Percentiles rank a stretch among this genome's conserved stretches.
These are phyloP conservation scores for Archilochus colubris DNA, from an alignment of 2,113 vertebrate genomes.

Conservation along the genomic window DNA sequence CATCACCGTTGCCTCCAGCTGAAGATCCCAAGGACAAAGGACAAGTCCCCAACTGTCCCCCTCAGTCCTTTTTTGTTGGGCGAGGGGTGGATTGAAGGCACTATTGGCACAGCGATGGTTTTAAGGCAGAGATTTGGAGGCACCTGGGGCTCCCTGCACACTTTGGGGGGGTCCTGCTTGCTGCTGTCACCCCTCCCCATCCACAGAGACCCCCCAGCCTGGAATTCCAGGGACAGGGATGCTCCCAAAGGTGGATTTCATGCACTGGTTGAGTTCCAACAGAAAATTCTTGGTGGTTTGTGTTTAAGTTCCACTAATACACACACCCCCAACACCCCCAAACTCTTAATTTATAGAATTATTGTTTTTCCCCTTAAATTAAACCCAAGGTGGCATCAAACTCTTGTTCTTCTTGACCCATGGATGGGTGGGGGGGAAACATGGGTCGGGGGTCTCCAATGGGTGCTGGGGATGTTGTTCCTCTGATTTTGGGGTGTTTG, in stretches of 20 bases:
- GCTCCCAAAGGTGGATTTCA: neutral
- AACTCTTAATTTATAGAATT: neutral
- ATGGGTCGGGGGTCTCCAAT: too few species aligned
- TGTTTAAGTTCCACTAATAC: neutral
- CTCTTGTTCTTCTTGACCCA: too few species aligned
- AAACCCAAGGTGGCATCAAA: accelerated
- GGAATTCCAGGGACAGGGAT: neutral
- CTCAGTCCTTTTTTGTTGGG: accelerated
- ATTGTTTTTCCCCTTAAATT: neutral
- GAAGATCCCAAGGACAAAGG: neutral
- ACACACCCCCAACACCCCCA: too few species aligned
- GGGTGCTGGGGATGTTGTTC: neutral
- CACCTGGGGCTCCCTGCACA: too few species aligned
- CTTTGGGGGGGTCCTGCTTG: accelerated
- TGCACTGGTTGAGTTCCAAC: neutral
- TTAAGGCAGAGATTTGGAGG: accelerated
- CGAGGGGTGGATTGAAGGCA: accelerated
- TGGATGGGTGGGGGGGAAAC: too few species aligned
- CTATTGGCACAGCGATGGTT: neutral
- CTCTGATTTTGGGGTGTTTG: neutral
- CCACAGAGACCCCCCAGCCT: neutral
- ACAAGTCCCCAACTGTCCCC: neutral
- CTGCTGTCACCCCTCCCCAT: neutral
- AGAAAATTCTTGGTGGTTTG: accelerated
- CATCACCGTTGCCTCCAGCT: accelerated